Conservation (phyloP, 2,888 invertebrate species). For the Yponomeuta cagnagella region DNA sequence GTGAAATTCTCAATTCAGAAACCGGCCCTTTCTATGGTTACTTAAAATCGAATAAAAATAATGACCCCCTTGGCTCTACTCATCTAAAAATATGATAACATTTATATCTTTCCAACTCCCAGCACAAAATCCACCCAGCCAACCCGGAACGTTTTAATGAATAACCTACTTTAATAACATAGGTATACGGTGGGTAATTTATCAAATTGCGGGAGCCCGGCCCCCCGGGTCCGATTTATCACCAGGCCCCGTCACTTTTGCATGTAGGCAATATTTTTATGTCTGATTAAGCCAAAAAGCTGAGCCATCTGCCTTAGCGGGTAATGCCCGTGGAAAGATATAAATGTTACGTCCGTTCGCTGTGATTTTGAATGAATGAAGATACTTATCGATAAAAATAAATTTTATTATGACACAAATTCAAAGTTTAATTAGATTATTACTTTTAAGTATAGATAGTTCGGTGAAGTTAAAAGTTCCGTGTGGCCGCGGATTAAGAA, state of each 20-base stretch:
- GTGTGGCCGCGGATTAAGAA: too few species aligned
- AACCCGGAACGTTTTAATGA: not conserved
- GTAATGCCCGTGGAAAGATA: not conserved
- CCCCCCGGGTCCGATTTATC: conserved; percentile 3
- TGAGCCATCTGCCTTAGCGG: conserved; percentile 1
- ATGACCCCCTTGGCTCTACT: not conserved
- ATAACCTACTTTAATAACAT: conserved; percentile 1
- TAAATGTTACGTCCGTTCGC: too few species aligned
- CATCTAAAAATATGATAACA: not conserved
- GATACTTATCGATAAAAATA: too few species aligned
- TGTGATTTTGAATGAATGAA: too few species aligned
- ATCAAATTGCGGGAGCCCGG: conserved; percentile 1
- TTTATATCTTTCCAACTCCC: not conserved
- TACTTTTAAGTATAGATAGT: too few species aligned
- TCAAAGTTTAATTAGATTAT: too few species aligned
- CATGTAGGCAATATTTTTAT: conserved; percentile 5
- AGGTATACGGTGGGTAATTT: conserved; percentile 4
- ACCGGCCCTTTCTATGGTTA: too few species aligned
- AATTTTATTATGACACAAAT: too few species aligned
- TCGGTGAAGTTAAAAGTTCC: too few species aligned
- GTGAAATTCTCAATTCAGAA: too few species aligned
- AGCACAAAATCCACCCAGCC: not conserved
- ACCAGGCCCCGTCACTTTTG: conserved; percentile 5
- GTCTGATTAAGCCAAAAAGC: conserved; percentile 2
- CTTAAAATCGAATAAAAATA: not conserved